A percentile compares a stretch with the other conserved stretches of the same genome.
Conservation (phyloP, 2,888 invertebrate species). For the Cephus pulcher region DNA sequence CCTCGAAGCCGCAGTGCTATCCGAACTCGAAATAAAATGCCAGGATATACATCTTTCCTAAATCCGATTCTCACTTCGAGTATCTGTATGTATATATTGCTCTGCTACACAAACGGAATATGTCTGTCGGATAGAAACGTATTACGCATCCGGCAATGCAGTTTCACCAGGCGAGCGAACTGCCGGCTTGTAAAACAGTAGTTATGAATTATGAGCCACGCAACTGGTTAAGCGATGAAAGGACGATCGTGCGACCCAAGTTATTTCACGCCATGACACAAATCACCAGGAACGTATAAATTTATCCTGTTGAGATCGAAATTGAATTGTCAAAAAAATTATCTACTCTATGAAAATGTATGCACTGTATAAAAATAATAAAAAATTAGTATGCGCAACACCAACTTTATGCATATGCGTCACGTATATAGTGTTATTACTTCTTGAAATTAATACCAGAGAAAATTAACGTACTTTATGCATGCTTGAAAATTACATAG, state of each 20-base stretch:
- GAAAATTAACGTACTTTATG: background rate
- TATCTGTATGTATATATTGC: background rate
- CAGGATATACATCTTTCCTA: background rate
- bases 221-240: slow-evolving; percentile 21
- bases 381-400: background rate
- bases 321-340: background rate
- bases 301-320: background rate
- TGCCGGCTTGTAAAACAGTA: slow-evolving; percentile 25
- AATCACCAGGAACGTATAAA: background rate
- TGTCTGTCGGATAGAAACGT: background rate
- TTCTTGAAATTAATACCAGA: background rate
- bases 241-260: background rate
- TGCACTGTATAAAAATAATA: background rate
- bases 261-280: background rate
- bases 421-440: background rate
- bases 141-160: background rate
- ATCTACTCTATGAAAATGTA: background rate
- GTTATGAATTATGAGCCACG: slow-evolving; percentile 29
- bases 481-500: background rate
- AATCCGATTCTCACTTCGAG: background rate
- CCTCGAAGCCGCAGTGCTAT: background rate
- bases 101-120: background rate
- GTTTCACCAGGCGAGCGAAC: slow-evolving; percentile 7
- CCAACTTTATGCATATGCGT: background rate
- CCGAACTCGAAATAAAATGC: background rate